Evolutionary conservation across 2,797 vertebrate species (phyloP).

Genomic region (Ceryle rudis): DNA sequence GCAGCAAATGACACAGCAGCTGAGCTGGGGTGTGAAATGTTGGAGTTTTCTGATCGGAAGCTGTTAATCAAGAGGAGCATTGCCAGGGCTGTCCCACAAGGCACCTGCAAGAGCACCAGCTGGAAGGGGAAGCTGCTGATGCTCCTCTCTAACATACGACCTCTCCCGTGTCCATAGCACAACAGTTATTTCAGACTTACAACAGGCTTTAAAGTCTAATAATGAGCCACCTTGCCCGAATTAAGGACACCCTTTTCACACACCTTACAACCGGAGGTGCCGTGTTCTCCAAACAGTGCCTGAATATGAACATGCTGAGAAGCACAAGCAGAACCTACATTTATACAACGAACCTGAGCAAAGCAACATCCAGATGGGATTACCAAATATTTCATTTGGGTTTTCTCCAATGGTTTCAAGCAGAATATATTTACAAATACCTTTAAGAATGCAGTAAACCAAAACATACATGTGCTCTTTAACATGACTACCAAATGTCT

Average conservation of each 20-base stretch:
- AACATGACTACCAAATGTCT: neutral
- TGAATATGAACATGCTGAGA: rapidly evolving
- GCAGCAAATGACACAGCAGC: neutral
- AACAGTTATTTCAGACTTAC: neutral
- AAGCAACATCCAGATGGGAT: neutral
- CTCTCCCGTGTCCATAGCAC: neutral
- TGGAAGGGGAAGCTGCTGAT: neutral
- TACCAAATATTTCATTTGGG: neutral
- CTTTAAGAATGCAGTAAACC: neutral
- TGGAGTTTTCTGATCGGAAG: neutral
- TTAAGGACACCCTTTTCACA: neutral
- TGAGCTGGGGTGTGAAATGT: neutral
- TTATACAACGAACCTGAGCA: neutral
- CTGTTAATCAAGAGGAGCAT: neutral
- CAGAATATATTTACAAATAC: neutral
- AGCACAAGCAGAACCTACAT: neutral
- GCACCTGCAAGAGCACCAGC: neutral
- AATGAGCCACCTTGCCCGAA: neutral
- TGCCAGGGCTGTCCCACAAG: neutral
- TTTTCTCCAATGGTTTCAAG: neutral
- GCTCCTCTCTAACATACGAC: neutral
- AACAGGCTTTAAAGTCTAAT: neutral
- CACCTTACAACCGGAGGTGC: neutral
- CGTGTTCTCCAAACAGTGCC: neutral
- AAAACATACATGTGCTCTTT: neutral